Evolutionary conservation across 2,797 vertebrate species (phyloP).

Genomic region (Lepus oiostolus): DNA sequence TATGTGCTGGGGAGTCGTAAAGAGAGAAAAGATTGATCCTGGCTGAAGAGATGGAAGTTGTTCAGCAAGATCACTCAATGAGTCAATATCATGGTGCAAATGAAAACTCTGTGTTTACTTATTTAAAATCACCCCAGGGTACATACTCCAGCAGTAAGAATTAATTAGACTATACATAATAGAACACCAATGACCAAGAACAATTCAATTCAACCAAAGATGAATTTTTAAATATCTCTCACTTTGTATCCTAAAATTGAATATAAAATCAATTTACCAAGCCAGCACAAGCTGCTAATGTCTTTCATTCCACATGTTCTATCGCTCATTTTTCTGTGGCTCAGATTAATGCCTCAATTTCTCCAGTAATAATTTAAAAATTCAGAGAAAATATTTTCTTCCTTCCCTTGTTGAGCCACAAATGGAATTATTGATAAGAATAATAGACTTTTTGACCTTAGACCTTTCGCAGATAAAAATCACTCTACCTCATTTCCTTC

Average conservation of each 20-base stretch:
- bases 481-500: neutral
- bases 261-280: slow-evolving; percentile 14
- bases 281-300: neutral
- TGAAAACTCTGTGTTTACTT: slow-evolving; percentile 65
- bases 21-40: neutral
- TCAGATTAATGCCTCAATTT: neutral
- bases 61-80: slow-evolving; percentile 13
- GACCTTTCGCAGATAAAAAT: slow-evolving; percentile 36
- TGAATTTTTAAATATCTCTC: slow-evolving; percentile 72
- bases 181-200: slow-evolving; percentile 63
- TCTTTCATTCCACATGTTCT: neutral
- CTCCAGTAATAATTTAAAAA: slow-evolving; percentile 39
- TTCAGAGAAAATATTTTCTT: slow-evolving; percentile 30
- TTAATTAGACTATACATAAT: slow-evolving; percentile 72
- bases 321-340: neutral
- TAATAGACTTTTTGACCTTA: neutral
- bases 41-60: slow-evolving; percentile 6
- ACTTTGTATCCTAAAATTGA: slow-evolving; percentile 51
- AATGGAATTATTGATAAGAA: neutral
- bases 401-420: neutral
- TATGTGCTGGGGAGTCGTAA: neutral
- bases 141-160: slow-evolving; percentile 60
- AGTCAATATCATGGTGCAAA: slow-evolving; percentile 43
- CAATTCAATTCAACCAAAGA: slow-evolving; percentile 56
- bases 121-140: slow-evolving; percentile 69